A percentile compares a stretch with the other conserved stretches of the same genome.
Evolutionary conservation across 92 coral and sea anemone genomes (phyloP).

Genomic region (Phenganax marumi): DNA sequence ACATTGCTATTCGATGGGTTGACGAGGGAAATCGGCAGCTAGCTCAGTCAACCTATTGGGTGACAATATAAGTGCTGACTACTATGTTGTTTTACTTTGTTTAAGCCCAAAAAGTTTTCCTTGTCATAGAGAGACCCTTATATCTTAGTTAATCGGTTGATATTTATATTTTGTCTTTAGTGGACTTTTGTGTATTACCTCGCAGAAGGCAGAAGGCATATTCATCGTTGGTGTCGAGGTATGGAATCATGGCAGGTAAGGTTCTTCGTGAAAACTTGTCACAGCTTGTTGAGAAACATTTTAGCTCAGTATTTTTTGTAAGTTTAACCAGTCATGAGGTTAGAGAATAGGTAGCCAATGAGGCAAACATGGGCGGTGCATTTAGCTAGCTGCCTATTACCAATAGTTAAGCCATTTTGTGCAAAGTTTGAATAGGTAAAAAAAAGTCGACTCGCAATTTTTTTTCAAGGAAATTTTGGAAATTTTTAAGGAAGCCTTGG

Average conservation of each 20-base stretch:
- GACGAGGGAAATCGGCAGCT: too few relatives aligned
- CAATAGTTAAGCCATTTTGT: too few relatives aligned
- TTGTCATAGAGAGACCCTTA: not conserved
- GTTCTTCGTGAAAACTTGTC: not conserved
- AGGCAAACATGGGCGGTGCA: too few relatives aligned
- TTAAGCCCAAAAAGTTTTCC: not conserved
- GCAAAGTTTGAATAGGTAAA: too few relatives aligned
- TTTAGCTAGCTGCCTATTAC: too few relatives aligned
- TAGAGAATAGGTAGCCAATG: too few relatives aligned
- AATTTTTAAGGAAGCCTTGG: too few relatives aligned
- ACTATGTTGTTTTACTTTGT: not conserved
- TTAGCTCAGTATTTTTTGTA: not conserved
- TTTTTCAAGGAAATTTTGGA: too few relatives aligned
- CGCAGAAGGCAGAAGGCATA: conserved; percentile 93
- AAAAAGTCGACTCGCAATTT: too few relatives aligned
- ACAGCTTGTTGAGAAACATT: not conserved
- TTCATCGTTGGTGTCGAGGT: conserved; percentile 96
- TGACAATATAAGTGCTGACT: too few relatives aligned
- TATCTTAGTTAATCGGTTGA: not conserved
- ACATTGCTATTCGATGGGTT: too few relatives aligned
- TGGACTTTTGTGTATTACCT: conserved; percentile 92
- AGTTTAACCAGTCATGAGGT: not conserved
- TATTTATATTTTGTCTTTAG: conserved; percentile 50
- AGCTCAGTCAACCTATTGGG: too few relatives aligned
- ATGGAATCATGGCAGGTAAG: conserved; percentile 98